A percentile compares a stretch with the other conserved stretches of the same genome.
phyloP scores from a whole-genome alignment of 2,888 invertebrate species.

The Latheticus oryzae region DNA sequence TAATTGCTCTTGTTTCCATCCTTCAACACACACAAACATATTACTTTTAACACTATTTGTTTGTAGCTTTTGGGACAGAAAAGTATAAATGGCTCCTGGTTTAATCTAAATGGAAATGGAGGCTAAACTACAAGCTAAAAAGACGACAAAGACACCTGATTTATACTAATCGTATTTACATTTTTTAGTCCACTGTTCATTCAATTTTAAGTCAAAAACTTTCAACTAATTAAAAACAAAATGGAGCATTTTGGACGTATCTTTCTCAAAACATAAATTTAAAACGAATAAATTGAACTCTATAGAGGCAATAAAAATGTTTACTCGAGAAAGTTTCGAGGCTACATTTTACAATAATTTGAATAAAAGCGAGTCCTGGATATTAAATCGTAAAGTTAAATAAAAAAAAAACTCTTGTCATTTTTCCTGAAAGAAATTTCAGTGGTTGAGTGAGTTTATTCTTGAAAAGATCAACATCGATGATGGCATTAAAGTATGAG shows the following conservation, averaged over 20 bases:
- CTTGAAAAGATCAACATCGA: slow-evolving; percentile 17
- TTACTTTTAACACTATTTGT: no score
- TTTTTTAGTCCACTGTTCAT: no score
- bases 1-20: slow-evolving; percentile 26
- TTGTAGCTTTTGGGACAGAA: no score
- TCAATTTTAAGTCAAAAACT: no score
- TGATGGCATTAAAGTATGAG: slow-evolving; percentile 14
- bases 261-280: no score
- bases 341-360: slow-evolving; percentile 11
- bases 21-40: background rate
- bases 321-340: slow-evolving; percentile 15
- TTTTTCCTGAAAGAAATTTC: background rate
- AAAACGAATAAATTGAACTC: slow-evolving; percentile 22
- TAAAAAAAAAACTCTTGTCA: slow-evolving; percentile 7
- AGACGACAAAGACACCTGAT: background rate
- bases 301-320: slow-evolving; percentile 24
- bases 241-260: no score
- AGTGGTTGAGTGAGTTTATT: slow-evolving; percentile 17
- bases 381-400: slow-evolving; percentile 9
- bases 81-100: slow-evolving; percentile 7
- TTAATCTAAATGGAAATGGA: slow-evolving; percentile 31
- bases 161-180: background rate
- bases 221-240: no score
- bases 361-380: slow-evolving; percentile 9
- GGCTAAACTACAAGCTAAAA: slow-evolving; percentile 6